Percentiles rank a stretch among this genome's conserved stretches.
phyloP scores from a whole-genome alignment of 1,140 invertebrate species.

The Aphelenchoides besseyi region DNA sequence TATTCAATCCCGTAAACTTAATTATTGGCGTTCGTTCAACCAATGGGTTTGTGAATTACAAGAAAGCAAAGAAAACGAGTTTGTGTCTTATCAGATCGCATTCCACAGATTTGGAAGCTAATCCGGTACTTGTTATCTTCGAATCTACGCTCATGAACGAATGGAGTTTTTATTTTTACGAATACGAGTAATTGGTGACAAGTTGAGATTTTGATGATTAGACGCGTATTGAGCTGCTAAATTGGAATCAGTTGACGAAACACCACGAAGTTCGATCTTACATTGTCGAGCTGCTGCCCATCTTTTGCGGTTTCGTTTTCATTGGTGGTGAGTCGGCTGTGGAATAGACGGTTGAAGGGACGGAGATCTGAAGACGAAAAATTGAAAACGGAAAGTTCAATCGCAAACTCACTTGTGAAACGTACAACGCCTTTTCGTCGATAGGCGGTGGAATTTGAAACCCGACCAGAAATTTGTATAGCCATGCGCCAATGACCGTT shows the following conservation, averaged over 20 bases:
- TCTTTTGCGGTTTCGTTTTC: not conserved
- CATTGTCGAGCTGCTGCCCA: constrained; percentile 3
- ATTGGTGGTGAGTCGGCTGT: not conserved
- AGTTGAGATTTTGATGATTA: not conserved
- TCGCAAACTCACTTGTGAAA: not conserved
- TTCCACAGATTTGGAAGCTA: too few relatives aligned
- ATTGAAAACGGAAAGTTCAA: not conserved
- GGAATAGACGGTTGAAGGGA: not conserved
- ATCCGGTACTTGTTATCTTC: too few relatives aligned
- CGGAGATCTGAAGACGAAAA: not conserved
- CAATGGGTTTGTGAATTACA: too few relatives aligned
- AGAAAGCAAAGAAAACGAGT: too few relatives aligned
- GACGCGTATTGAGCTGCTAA: not conserved
- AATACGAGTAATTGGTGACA: too few relatives aligned
- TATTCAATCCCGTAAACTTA: too few relatives aligned
- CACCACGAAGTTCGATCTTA: too few relatives aligned
- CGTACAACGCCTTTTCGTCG: not conserved
- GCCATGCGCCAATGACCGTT: constrained; percentile 65
- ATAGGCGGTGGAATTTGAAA: constrained; percentile 55
- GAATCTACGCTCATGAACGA: too few relatives aligned
- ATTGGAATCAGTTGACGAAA: not conserved
- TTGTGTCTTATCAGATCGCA: too few relatives aligned
- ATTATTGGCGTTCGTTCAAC: too few relatives aligned
- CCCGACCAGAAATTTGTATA: constrained; percentile 71
- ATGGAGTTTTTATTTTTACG: too few relatives aligned